Evolutionary conservation across 2,113 vertebrate species (phyloP), one percentile per base, ranked within the genome.

Genomic region (Grantiella picta): DNA sequence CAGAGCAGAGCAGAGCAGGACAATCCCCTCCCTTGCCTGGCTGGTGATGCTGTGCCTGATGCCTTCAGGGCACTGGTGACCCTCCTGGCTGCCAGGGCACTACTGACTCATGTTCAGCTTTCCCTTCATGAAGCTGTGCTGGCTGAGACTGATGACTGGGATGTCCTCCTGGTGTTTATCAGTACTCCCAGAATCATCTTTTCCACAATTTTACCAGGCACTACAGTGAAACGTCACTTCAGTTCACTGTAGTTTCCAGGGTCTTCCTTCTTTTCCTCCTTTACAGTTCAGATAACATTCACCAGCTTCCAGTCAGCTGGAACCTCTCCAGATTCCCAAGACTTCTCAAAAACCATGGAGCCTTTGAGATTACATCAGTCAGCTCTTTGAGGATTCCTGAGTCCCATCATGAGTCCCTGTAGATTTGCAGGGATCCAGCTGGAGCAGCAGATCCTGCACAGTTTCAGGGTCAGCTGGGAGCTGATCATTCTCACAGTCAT

Each of bases 21-120:
- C 83, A 69, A 15, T 69, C 38, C 38, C 36, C 27, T 45, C 15
- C 33, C 38, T 28, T 27, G 10, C 11, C 64, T 0, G 0, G 45
- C 38, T 36, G 53, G 18, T 2, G 33, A 68, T 44, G 22, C 63
- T 64, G 12, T 12, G 22, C 53, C 72, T 61, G 54, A 53, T 53
- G 38, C 15, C 0, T 28, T 28, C 38, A 53, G 33, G 27, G 28
- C 64, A n/a, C 0, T 0, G 11, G 2, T 69, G 63, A 10, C 18
- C 15, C 6, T 69, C 7, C 63, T 53, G 64, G 28, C 28, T 53
- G 28, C 22, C 64, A 61, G 54, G 54, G 33, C 73, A 69, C n/a
- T 69, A 54, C 23, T 47, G 38, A 0, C 22, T 13, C 33, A 22
- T 1, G 5, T 17, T 23, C 38, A 78, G 52, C 36, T 18, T 42